phyloP scores from a whole-genome alignment of 2,888 invertebrate genomes.

The Watsonalla cultraria region DNA sequence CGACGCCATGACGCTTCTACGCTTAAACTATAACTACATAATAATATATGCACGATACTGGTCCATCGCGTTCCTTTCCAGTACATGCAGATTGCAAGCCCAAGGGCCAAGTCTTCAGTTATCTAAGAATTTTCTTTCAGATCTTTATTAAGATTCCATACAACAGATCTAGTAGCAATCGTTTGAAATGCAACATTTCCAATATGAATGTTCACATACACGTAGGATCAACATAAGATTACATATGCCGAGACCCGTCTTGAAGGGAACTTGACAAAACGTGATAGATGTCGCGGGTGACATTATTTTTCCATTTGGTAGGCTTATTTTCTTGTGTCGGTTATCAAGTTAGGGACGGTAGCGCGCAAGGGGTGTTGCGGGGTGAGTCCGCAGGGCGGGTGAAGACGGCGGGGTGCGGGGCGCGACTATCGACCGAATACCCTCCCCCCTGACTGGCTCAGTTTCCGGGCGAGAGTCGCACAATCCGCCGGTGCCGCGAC shows the following conservation, averaged over 20 bases:
- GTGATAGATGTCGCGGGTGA: conserved; percentile 56
- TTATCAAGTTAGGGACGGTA: conserved; percentile 74
- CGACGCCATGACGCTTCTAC: conserved; percentile 2
- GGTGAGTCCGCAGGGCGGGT: conserved; percentile 70
- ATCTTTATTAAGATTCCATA: no score
- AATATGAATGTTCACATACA: not conserved
- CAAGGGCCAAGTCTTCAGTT: no score
- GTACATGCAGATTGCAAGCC: no score
- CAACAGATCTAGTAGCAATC: no score
- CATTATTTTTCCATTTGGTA: conserved; percentile 75
- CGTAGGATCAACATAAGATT: conserved; percentile 7
- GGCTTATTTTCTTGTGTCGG: conserved; percentile 75
- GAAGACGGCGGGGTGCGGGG: conserved; percentile 59
- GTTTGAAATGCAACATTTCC: not conserved
- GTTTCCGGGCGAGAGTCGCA: conserved; percentile 81
- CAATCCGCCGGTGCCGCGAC: conserved; percentile 78
- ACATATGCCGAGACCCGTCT: conserved; percentile 14
- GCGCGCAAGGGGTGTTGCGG: conserved; percentile 56
- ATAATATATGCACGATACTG: no score
- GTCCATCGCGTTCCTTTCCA: no score
- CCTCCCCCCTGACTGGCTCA: conserved; percentile 76
- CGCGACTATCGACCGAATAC: conserved; percentile 79
- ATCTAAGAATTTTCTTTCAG: no score
- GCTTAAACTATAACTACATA: no score
- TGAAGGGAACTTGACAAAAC: conserved; percentile 27